Evolutionary conservation across 2,797 vertebrate genomes (phyloP), one percentile per base, ranked within the genome.

Genomic region (Danio albolineatus): DNA sequence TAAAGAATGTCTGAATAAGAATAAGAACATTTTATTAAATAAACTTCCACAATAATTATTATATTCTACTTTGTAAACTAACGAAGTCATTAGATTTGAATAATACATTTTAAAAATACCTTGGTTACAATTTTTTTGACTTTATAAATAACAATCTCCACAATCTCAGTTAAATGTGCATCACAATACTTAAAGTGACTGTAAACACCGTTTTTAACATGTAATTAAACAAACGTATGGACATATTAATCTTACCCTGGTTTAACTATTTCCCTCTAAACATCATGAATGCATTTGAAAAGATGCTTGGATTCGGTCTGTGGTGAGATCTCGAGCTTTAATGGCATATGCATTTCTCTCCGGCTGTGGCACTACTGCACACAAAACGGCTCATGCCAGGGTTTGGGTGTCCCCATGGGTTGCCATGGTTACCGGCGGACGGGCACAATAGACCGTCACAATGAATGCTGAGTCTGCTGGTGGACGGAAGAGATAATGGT

Each of bases 381-480:
- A 78, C 54, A 60, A 78, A 51, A 70, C 43, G 60, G 21, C 12
- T n/a, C 36, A 61, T 69, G 54, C 44, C 36, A 41, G 65, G 21
- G 17, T 8, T 51, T 19, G 54, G 65, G 64, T 78, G 76, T 70
- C 54, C 65, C 65, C 13, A 16, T 7, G 2, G 36, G 76, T 78
- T 51, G 28, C 65, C 65, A 61, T 61, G n/a, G 76, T 21, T 60
- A 70, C 56, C 60, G 8, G n/a, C 14, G 13, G 28, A 78, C 0
- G 43, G 54, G 12, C 28, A 78, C 54, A 60, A 78, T 39, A 60
- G 65, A 19, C 54, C 4, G 0, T 61, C 17, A 49, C 56, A 78
- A 60, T 78, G 56, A 61, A 28, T 28, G 66, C 56, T 43, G 66
- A 78, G 65, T 78, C 65, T 69, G 65, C 76, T 51, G 7, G 66